Evolutionary conservation across 92 coral and sea anemone species (phyloP), one percentile per base, ranked within the genome.

Genomic region (Scolanthus callimorphus): DNA sequence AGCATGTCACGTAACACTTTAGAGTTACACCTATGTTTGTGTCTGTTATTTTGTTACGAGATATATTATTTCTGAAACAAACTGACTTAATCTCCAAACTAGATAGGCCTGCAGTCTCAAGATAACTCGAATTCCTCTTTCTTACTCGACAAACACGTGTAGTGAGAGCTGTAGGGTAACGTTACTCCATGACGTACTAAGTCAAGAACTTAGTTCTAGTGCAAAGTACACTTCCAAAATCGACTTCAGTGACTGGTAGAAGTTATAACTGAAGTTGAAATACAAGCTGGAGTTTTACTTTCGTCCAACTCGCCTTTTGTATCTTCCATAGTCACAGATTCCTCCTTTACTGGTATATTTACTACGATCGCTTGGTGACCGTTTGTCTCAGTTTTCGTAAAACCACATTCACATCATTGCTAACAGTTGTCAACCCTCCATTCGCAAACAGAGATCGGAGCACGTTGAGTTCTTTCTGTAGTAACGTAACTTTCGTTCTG

Each of bases 381-480:
- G 2, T 48, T 39, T 26, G 44, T 46, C 17, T 44, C 39, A 65
- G 53, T 46, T 10, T 31, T 78, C 47, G 96, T 77, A 53, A 83
- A 74, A 84, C 86, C 22, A 88, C 86, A 49, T 85, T 83, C 1
- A 89, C 85, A 54, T 86, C 83, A 39, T 71, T 31, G 31, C 85
- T 88, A 2, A 84, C 60, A 31, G 38, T 66, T 12, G 91, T 49
- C 20, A 85, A 73, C 27, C 90, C 99, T 13, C 99, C 99, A 57
- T 94, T 84, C 29, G 96, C 87, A 55, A 94, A 94, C 13, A 94
- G 69, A 19, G 99, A 94, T 27, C 99, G 70, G 34, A 94, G 85
- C 20, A 94, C 99, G 81, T 84, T 94, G 39, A 94, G 80, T 77
- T 94, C 99, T 73, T 94, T 94, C 39, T 85, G 96, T 39, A 94